phyloP scores from a whole-genome alignment of 2,888 invertebrate genomes.

The Dermolepida albohirtum region DNA sequence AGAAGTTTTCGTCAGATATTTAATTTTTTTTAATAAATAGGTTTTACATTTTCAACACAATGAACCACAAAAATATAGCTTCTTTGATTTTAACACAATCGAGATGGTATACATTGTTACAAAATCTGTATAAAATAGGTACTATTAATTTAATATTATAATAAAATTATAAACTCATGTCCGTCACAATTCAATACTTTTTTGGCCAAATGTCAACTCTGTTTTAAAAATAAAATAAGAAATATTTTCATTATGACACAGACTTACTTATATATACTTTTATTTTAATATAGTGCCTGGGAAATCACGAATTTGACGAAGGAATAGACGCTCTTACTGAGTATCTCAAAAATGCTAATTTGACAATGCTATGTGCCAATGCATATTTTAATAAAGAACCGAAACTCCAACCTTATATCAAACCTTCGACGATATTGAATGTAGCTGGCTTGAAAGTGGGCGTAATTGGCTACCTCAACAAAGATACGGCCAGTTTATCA shows the following conservation, averaged over 20 bases:
- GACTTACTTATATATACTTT: neutral
- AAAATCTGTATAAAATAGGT: too few species aligned
- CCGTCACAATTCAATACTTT: too few species aligned
- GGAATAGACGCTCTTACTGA: slow-evolving; percentile 79
- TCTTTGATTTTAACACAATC: too few species aligned
- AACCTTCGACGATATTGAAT: slow-evolving; percentile 75
- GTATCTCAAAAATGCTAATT: slow-evolving; percentile 75
- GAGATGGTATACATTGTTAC: too few species aligned
- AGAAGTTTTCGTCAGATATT: too few species aligned
- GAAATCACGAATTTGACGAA: slow-evolving; percentile 93
- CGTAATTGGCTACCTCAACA: slow-evolving; percentile 87
- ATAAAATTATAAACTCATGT: too few species aligned
- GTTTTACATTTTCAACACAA: too few species aligned
- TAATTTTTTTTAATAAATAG: too few species aligned
- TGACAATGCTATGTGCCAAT: slow-evolving; percentile 83
- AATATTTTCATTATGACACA: neutral
- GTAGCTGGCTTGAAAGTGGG: slow-evolving; percentile 78
- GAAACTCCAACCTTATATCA: slow-evolving; percentile 64
- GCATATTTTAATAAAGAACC: slow-evolving; percentile 78
- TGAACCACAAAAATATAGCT: too few species aligned
- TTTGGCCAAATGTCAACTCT: too few species aligned
- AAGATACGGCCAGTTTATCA: slow-evolving; percentile 71
- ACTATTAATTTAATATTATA: too few species aligned
- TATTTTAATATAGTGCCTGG: slow-evolving; percentile 75
- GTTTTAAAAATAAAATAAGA: too few species aligned